Percentiles rank a stretch among this genome's conserved stretches.
These are phyloP conservation scores for Lichenostomus cassidix DNA, from an alignment of 2,113 vertebrate genomes.

Conservation along the genomic window DNA sequence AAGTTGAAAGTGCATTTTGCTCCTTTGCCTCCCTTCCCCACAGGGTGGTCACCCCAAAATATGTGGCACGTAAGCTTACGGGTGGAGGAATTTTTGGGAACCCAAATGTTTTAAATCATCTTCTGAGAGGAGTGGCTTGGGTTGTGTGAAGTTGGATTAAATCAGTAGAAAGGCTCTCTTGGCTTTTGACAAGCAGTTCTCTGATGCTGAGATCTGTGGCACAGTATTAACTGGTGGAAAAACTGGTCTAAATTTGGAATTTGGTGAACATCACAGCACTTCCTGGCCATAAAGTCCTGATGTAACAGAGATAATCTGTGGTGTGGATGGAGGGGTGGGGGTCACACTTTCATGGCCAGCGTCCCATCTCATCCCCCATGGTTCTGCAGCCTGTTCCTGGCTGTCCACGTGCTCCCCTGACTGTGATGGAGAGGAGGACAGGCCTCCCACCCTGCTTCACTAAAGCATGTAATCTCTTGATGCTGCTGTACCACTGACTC, in stretches of 20 bases:
- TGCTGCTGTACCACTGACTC: neutral
- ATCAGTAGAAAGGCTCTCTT: neutral
- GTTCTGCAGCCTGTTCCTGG: neutral
- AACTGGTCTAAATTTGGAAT: neutral
- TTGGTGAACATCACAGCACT: neutral
- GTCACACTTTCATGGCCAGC: fast-evolving
- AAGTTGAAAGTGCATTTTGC: neutral
- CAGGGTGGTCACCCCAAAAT: neutral
- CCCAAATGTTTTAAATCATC: neutral
- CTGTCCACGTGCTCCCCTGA: neutral
- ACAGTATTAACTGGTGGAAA: neutral
- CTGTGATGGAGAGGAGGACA: neutral
- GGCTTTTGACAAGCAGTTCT: neutral
- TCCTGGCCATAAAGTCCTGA: neutral
- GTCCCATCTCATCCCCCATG: neutral
- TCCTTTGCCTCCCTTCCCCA: neutral
- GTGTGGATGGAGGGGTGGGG: neutral
- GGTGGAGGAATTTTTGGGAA: neutral
- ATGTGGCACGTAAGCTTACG: neutral
- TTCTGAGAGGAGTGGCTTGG: neutral
- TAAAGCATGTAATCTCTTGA: neutral
- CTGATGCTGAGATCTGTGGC: neutral
- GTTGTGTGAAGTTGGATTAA: neutral
- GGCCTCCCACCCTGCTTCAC: neutral
- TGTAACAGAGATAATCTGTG: neutral